Base-by-base conservation (phyloP, 2,113 vertebrate species). In the Neodontobutis hainanensis region DNA sequence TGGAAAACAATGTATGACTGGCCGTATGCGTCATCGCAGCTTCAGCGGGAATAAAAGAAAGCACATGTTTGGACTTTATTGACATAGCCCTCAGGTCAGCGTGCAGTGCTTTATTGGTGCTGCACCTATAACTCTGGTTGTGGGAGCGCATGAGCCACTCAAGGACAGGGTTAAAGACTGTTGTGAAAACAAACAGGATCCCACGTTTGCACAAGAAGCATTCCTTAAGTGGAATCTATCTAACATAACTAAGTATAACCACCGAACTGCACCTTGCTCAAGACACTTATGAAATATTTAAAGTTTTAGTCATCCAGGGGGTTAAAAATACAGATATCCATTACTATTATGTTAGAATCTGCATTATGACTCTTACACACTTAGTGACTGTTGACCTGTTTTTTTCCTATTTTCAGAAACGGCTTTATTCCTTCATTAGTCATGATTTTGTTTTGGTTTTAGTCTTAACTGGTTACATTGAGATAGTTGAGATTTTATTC, bases 171-270 rank as follows among this genome's bases (percentile, higher is more conserved):
- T 44, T 64, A 35, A 61, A 73, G 53, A 76, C 9, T 74, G 43
- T 61, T 70, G 2, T 79, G 62, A 85, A 79, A 78, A 82, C 79
- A 88, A 87, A 84, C 57, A 58, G 27, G 46, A 27, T 74, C 61
- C 61, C 1, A 57, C 55, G 38, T 61, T 47, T 58, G 16, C n/a
- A 14, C 49, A 50, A 42, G 47, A 70, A 3, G 10, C 9, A 36
- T 11, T 48, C 45, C 47, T 16, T 0, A n/a, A 53, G 35, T 6
- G 4, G 11, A 15, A 4, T 10, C 46, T 5, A 64, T 9, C 15
- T 6, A 40, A 40, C 5, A 6, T 40, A 40, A 40, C 38, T 40
- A 27, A 27, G 19, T 27, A 27, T 27, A 40, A 8, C 38, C 38
- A 40, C 38, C 1, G 12, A 4, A 5, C 44, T 46, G 11, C 44